Base-by-base conservation (phyloP, 2,797 vertebrate genomes). In the Sebastes wilsoni region DNA sequence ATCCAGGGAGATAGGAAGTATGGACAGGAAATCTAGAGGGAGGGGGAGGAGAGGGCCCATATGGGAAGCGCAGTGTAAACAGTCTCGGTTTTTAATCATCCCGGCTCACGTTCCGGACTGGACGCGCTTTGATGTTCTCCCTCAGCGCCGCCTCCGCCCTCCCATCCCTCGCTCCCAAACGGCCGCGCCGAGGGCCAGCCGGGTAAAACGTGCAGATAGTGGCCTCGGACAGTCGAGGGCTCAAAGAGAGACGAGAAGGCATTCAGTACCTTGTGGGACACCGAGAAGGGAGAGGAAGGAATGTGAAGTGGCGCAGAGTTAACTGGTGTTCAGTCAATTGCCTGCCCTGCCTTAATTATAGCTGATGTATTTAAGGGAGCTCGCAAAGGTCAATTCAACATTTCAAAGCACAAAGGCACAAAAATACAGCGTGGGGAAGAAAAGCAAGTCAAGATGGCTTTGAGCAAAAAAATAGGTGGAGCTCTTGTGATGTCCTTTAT, bases 31-130 rank as follows among this genome's bases (percentile, higher is more conserved):
- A 92, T 93, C 91, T 91, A 91, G 88, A 94, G 89, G 93, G 91
- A 91, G 87, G 91, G 90, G 85, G 89, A 82, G 77, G 65, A 86
- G 85, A 86, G 87, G 89, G 93, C 85, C 90, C 88, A 83, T 93
- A 93, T 96, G 94, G 95, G 95, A 96, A 96, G 94, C 81, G 82
- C 91, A 94, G 93, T 94, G 94, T 96, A 96, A 96, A 96, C 95
- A 96, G 90, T 86, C 92, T 92, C 85, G 77, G 91, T 89, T 93
- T 95, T 95, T 96, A 96, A 96, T 96, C 95, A 95, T 94, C 93
- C 86, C 91, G 76, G 93, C 94, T 96, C 94, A 96, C 93, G 93
- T 95, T 96, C 92, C 64, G 90, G 93, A 89, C 93, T 94, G 90
- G 77, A 91, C 92, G 32, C 80, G 66, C 96, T 96, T 96, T 96